phyloP scores from a whole-genome alignment of 92 coral and sea anemone species.

The Ricordea florida region DNA sequence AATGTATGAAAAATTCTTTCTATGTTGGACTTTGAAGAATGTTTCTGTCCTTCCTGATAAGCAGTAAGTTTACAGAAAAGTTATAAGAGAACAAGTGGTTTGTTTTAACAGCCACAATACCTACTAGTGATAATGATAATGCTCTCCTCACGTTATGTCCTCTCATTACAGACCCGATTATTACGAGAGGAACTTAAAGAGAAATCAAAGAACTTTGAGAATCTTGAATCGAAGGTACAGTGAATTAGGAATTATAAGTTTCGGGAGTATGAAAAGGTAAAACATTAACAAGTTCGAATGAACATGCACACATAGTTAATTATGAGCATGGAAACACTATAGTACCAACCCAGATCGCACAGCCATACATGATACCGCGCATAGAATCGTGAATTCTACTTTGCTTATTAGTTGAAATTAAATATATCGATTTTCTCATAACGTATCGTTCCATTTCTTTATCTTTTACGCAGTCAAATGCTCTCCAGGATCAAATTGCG shows the following conservation, averaged over 20 bases:
- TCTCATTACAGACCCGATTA: conserved; percentile 23
- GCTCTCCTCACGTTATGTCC: background rate
- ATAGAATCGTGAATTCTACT: too few species aligned
- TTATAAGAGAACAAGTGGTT: too few species aligned
- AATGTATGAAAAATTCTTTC: conserved; percentile 8
- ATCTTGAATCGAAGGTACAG: conserved; percentile 47
- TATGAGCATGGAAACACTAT: too few species aligned
- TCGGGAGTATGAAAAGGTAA: too few species aligned
- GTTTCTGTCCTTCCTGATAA: background rate
- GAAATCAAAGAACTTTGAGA: conserved; percentile 24
- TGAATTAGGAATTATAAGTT: too few species aligned
- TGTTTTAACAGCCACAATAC: background rate
- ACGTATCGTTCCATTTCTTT: background rate
- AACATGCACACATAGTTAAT: too few species aligned
- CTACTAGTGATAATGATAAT: background rate
- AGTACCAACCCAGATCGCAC: too few species aligned
- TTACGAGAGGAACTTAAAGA: conserved; percentile 39
- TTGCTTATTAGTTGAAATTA: too few species aligned
- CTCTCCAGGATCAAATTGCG: conserved; percentile 80
- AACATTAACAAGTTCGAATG: too few species aligned
- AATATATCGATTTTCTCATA: background rate
- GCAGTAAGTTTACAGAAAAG: too few species aligned
- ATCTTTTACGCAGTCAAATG: conserved; percentile 53
- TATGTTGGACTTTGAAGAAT: background rate
- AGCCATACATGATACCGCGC: too few species aligned